Evolutionary conservation across 2,797 vertebrate genomes (phyloP).

Genomic region (Silurus aristotelis): DNA sequence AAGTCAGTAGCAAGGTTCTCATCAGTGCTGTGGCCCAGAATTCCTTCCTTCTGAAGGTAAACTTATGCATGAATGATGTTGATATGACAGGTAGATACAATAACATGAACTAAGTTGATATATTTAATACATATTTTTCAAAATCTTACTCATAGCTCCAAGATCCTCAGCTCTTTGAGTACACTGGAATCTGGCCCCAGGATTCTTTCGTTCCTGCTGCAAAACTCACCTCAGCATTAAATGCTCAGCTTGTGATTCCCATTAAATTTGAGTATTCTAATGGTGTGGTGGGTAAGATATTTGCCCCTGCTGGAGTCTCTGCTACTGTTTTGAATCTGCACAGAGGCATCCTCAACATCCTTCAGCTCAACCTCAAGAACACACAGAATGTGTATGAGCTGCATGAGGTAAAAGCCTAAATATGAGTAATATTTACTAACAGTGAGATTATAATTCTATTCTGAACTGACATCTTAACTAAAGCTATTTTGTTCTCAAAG

Average conservation of each 20-base stretch:
- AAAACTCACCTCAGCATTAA: constrained; percentile 66
- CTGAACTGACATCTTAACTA: background rate
- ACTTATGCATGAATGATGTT: background rate
- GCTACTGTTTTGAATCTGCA: constrained; percentile 69
- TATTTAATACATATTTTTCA: background rate
- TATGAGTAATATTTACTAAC: background rate
- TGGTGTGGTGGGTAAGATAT: constrained; percentile 67
- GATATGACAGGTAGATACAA: no score
- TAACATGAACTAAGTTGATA: background rate
- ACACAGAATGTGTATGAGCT: constrained; percentile 70
- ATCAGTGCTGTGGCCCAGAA: constrained; percentile 68
- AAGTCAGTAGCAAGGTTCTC: constrained; percentile 76
- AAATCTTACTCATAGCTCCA: constrained; percentile 57
- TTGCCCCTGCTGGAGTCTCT: constrained; percentile 62
- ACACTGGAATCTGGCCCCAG: constrained; percentile 68
- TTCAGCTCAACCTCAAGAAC: constrained; percentile 72
- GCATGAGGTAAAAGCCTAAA: constrained; percentile 67
- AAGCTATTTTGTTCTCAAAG: constrained; percentile 56
- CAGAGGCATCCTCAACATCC: constrained; percentile 68
- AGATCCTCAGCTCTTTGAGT: constrained; percentile 65
- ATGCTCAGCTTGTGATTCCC: constrained; percentile 62
- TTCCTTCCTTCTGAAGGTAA: constrained; percentile 77
- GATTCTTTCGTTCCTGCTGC: constrained; percentile 62
- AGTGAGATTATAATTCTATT: background rate
- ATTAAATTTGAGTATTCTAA: constrained; percentile 72